phyloP scores from a whole-genome alignment of 2,113 vertebrate genomes.

The Electrona antarctica region DNA sequence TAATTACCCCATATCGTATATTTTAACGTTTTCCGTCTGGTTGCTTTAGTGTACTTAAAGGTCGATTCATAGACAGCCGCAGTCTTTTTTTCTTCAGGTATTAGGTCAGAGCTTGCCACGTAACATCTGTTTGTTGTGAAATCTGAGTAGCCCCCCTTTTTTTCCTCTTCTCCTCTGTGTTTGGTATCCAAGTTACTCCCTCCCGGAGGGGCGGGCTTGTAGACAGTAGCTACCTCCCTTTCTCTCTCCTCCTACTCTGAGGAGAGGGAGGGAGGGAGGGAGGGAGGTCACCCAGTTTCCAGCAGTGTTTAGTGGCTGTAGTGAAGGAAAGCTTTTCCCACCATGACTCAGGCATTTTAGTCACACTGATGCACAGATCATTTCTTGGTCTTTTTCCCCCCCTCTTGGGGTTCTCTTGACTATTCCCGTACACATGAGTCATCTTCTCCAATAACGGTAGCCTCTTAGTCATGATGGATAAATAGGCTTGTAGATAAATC shows the following conservation, averaged over 20 bases:
- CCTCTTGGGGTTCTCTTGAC: background rate
- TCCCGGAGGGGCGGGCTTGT: constrained; percentile 26
- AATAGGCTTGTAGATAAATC: too few relatives aligned
- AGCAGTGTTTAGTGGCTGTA: constrained; percentile 37
- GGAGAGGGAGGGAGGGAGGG: constrained; percentile 45
- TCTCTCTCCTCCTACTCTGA: too few relatives aligned
- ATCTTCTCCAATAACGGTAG: too few relatives aligned
- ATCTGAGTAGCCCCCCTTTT: constrained; percentile 76
- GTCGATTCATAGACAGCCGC: constrained; percentile 30
- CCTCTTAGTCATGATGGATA: too few relatives aligned
- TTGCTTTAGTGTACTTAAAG: constrained; percentile 25
- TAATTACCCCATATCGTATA: background rate
- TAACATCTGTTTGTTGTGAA: constrained; percentile 98
- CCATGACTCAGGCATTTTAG: constrained; percentile 63
- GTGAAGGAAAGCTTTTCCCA: constrained; percentile 50
- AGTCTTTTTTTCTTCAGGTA: constrained; percentile 18
- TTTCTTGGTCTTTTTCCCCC: background rate
- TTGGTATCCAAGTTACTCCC: constrained; percentile 82
- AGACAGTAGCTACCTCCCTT: background rate
- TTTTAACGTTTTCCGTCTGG: constrained; percentile 12
- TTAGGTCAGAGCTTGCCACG: constrained; percentile 69
- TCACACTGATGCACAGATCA: constrained; percentile 14
- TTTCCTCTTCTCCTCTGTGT: constrained; percentile 68
- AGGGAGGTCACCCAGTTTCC: constrained; percentile 54
- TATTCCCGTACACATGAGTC: background rate